Conservation (phyloP, 1,140 invertebrate genomes). For the Leptestheria dahalacensis region DNA sequence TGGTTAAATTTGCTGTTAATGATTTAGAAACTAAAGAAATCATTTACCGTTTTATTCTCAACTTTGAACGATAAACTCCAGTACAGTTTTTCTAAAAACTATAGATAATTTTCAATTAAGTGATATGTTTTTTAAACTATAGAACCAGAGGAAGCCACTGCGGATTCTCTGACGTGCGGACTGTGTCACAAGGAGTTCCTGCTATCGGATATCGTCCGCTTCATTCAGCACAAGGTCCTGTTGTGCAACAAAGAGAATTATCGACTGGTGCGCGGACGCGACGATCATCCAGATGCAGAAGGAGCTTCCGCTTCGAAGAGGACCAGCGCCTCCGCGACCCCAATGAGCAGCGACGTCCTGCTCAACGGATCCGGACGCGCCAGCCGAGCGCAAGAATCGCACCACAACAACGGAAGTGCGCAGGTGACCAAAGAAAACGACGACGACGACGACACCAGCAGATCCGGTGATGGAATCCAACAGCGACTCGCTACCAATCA, state of each 20-base stretch:
- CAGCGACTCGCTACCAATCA: no score
- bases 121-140: not conserved
- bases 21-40: no score
- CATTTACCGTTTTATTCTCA: no score
- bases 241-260: constrained; percentile 56
- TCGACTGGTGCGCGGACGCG: not conserved
- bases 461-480: no score
- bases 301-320: constrained; percentile 39
- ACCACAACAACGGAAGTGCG: not conserved
- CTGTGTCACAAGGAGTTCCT: constrained; percentile 78
- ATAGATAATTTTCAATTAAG: no score
- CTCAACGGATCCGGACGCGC: constrained; percentile 40
- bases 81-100: no score
- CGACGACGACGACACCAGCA: no score
- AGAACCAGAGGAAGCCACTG: not conserved
- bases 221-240: constrained; percentile 84
- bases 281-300: not conserved
- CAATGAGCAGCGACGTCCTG: constrained; percentile 57
- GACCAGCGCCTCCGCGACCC: constrained; percentile 44
- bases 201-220: constrained; percentile 77
- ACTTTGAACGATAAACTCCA: no score
- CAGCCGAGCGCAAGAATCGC: constrained; percentile 37
- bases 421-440: not conserved
- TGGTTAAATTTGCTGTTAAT: no score
- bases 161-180: constrained; percentile 57